Conservation (phyloP, 2,797 vertebrate genomes). For the Cyprinodon diabolis region DNA sequence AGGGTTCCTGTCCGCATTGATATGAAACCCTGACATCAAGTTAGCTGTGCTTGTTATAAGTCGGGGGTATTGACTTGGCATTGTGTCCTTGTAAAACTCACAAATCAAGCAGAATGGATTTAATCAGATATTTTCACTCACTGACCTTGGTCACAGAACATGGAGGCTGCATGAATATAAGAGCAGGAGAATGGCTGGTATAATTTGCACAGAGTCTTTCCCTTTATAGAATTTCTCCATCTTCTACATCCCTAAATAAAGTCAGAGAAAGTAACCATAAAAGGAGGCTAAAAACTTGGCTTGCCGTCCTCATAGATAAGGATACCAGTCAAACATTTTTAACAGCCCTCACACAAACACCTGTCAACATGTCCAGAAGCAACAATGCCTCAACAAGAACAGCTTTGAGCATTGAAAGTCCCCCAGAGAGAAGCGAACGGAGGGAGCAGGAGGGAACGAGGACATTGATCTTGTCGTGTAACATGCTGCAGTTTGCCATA, state of each 20-base stretch:
- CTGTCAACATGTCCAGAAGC: slow-evolving; percentile 54
- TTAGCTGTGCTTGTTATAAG: slow-evolving; percentile 33
- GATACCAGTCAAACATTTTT: slow-evolving; percentile 30
- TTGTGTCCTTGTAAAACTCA: slow-evolving; percentile 32
- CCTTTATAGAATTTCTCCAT: slow-evolving; percentile 42
- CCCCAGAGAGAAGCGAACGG: slow-evolving; percentile 52
- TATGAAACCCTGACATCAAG: slow-evolving; percentile 33
- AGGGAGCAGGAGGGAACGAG: slow-evolving; percentile 34
- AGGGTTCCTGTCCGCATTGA: slow-evolving; percentile 16
- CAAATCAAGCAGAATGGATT: slow-evolving; percentile 44
- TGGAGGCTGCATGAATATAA: slow-evolving; percentile 48
- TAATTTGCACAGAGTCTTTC: slow-evolving; percentile 38
- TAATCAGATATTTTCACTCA: slow-evolving; percentile 44
- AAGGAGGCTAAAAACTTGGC: slow-evolving; percentile 45
- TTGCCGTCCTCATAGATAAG: slow-evolving; percentile 55
- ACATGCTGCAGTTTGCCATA: slow-evolving; percentile 64
- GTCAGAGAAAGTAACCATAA: slow-evolving; percentile 42
- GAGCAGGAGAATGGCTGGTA: slow-evolving; percentile 35
- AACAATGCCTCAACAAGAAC: slow-evolving; percentile 39
- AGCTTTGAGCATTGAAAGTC: slow-evolving; percentile 62
- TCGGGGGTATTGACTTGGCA: slow-evolving; percentile 28
- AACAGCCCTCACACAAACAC: slow-evolving; percentile 42
- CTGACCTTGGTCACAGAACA: slow-evolving; percentile 59
- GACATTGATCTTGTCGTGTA: slow-evolving; percentile 75
- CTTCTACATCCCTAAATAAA: slow-evolving; percentile 49